These are phyloP conservation scores for Piliocolobus tephrosceles DNA, from an alignment of 2,113 vertebrate species.

Conservation along the genomic window DNA sequence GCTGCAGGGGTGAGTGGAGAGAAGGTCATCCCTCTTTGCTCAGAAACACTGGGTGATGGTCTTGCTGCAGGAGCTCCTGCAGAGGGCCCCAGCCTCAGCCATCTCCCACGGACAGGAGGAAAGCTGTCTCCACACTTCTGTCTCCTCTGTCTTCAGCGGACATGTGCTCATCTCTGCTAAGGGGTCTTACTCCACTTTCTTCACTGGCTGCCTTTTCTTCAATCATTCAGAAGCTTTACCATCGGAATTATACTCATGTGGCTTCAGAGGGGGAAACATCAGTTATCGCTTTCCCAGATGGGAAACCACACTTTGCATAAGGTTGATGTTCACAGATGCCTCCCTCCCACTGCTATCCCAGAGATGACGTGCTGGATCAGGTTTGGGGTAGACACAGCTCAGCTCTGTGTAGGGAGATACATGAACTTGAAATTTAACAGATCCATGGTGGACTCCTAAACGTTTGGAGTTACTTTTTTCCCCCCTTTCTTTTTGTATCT, in stretches of 20 bases:
- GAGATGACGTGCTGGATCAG: accelerated
- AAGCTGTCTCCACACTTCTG: accelerated
- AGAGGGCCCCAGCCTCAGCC: accelerated
- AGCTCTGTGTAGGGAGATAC: too few relatives aligned
- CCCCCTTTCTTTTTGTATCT: neutral
- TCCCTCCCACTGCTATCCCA: accelerated
- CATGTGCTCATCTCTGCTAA: accelerated
- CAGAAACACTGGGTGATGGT: neutral
- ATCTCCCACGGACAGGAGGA: neutral
- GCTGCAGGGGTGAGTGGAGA: accelerated
- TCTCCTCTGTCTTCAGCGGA: neutral
- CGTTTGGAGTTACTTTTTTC: neutral
- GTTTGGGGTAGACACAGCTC: accelerated
- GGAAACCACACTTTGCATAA: accelerated
- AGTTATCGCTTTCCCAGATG: accelerated
- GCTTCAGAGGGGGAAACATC: neutral
- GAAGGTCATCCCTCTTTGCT: neutral
- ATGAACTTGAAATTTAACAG: neutral
- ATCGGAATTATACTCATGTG: too few relatives aligned
- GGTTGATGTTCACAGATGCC: accelerated
- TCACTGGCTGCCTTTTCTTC: neutral
- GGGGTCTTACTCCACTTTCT: neutral
- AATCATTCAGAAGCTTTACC: neutral
- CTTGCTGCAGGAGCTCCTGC: accelerated
- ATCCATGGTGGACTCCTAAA: accelerated